Conservation (phyloP, 2,797 vertebrate genomes). For the Spheniscus humboldti region DNA sequence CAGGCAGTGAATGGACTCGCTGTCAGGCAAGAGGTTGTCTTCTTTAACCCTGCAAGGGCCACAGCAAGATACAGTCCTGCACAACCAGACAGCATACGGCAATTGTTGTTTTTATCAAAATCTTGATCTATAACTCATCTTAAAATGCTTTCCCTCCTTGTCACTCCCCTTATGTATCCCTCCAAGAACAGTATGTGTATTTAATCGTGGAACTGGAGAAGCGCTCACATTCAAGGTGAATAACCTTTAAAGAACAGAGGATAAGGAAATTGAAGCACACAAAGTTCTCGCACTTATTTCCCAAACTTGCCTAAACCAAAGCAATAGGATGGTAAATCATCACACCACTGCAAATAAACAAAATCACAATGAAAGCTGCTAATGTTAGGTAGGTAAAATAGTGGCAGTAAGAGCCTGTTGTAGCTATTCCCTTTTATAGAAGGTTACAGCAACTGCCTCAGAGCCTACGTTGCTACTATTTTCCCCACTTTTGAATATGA, state of each 20-base stretch:
- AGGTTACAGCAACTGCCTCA: background rate
- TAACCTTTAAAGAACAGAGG: background rate
- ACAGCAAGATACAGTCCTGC: background rate
- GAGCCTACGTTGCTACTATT: background rate
- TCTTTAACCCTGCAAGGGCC: background rate
- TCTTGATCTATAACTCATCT: conserved; percentile 45
- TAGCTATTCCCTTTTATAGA: background rate
- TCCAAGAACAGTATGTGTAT: conserved; percentile 5
- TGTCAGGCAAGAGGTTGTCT: background rate
- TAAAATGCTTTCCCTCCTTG: background rate
- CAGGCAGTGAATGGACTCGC: background rate
- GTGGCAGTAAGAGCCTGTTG: background rate
- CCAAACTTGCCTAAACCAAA: background rate
- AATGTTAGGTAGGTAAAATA: background rate
- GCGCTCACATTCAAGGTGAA: conserved; percentile 15
- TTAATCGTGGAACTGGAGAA: conserved; percentile 17
- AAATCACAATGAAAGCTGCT: background rate
- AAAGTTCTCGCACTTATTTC: background rate
- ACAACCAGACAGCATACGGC: background rate
- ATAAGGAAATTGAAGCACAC: background rate
- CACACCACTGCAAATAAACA: background rate
- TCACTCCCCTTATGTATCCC: background rate
- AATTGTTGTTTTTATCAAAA: background rate
- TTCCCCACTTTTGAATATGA: background rate
- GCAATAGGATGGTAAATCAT: background rate